Conservation (phyloP, 2,113 vertebrate species). For the Peromyscus californicus region DNA sequence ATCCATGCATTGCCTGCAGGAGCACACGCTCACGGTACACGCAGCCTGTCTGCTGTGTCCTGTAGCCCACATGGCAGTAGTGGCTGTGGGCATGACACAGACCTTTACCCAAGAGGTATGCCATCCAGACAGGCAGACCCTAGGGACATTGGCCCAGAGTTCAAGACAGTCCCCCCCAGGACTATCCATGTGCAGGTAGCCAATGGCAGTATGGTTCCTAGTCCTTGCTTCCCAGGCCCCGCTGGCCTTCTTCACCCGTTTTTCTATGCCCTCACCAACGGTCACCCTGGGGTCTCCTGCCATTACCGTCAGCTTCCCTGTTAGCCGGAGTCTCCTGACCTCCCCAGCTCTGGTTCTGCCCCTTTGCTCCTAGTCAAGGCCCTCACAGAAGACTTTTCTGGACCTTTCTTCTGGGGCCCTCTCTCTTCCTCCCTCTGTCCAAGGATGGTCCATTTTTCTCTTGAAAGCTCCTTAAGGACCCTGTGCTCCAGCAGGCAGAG, state of each 20-base stretch:
- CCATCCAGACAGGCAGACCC: not conserved
- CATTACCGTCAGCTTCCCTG: not conserved
- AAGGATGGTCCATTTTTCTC: not conserved
- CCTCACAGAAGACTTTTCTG: not conserved
- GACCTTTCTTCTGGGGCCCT: not conserved
- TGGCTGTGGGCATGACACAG: not conserved
- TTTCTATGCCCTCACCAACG: not conserved
- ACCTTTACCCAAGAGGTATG: not conserved
- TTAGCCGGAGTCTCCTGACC: not conserved
- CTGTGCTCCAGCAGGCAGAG: not conserved
- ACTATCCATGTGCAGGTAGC: not conserved
- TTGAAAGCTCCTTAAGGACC: not conserved
- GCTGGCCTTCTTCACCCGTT: not conserved
- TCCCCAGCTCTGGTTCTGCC: not conserved
- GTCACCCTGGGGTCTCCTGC: not conserved
- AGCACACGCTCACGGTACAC: not conserved
- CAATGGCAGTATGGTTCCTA: not conserved
- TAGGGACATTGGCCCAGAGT: too few species aligned
- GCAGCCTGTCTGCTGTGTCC: conserved; percentile 57
- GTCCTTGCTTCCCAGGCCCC: not conserved
- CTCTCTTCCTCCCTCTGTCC: not conserved
- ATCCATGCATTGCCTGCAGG: not conserved
- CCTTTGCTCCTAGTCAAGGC: not conserved
- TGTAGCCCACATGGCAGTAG: conserved; percentile 19
- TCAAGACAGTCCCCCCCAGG: not conserved